A percentile compares a stretch with the other conserved stretches of the same genome.
phyloP scores from a whole-genome alignment of 2,113 vertebrate genomes.

The Vulpes ferrilata region DNA sequence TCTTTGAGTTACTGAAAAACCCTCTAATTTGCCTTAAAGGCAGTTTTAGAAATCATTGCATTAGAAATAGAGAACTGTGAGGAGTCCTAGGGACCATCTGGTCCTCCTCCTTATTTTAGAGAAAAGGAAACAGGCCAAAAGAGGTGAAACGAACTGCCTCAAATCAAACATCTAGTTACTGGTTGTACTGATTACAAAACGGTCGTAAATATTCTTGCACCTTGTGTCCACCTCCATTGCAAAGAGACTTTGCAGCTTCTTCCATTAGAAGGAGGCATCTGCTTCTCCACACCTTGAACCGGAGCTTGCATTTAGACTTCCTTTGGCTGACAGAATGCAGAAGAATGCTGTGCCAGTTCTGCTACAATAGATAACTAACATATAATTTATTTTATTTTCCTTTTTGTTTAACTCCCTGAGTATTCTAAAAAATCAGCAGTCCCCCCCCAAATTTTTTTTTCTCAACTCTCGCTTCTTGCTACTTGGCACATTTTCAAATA shows the following conservation, averaged over 20 bases:
- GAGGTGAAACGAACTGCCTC: not conserved
- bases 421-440: constrained; percentile 34
- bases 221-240: not conserved
- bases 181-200: not conserved
- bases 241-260: not conserved
- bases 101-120: not conserved
- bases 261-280: not conserved
- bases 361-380: not conserved
- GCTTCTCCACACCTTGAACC: not conserved
- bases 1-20: not conserved
- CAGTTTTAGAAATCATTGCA: not conserved
- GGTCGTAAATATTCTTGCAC: not conserved
- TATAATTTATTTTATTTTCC: constrained; percentile 12
- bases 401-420: not conserved
- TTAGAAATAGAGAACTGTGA: not conserved
- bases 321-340: not conserved
- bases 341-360: not conserved
- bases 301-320: not conserved
- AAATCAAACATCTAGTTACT: not conserved
- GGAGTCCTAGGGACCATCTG: not conserved
- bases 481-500: constrained; percentile 51
- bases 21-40: not conserved
- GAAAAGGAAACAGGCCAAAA: not conserved
- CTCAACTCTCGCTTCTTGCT: not conserved
- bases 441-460: not conserved